phyloP scores from a whole-genome alignment of 2,888 invertebrate species.

The Eudemis profundana region DNA sequence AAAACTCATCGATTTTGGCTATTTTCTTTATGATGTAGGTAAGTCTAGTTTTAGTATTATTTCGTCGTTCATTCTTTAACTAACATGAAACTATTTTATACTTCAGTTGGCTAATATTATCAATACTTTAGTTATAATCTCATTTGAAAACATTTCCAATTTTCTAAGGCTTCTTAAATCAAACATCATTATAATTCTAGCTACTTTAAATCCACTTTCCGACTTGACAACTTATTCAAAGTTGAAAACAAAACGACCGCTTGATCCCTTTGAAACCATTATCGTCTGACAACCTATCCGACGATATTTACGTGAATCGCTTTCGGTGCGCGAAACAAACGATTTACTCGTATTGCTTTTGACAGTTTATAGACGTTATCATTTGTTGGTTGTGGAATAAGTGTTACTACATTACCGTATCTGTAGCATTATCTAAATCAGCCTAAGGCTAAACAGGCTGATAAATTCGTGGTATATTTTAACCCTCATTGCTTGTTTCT shows the following conservation, averaged over 20 bases:
- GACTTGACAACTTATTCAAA: constrained; percentile 35
- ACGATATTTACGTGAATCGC: constrained; percentile 32
- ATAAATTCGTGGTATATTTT: constrained; percentile 9
- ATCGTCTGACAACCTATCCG: constrained; percentile 36
- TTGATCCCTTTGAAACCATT: constrained; percentile 40
- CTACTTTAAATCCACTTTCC: constrained; percentile 34
- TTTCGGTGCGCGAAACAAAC: constrained; percentile 33
- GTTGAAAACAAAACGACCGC: constrained; percentile 40
- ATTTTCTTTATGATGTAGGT: too few relatives aligned
- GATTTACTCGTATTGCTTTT: constrained; percentile 30
- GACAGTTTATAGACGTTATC: constrained; percentile 40
- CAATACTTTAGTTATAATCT: too few relatives aligned
- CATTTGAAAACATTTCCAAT: too few relatives aligned
- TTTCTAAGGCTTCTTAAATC: constrained; percentile 10
- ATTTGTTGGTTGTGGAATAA: constrained; percentile 21
- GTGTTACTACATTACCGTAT: constrained; percentile 20
- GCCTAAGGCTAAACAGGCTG: constrained; percentile 19
- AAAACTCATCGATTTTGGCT: too few relatives aligned
- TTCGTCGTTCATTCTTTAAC: too few relatives aligned
- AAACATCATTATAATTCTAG: constrained; percentile 29
- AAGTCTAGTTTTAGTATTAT: too few relatives aligned
- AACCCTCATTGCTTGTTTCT: background rate
- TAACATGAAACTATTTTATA: too few relatives aligned
- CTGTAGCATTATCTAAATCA: constrained; percentile 15
- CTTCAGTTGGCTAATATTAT: too few relatives aligned